Evolutionary conservation across 2,797 vertebrate species (phyloP).

Genomic region (Orestias chungarensis): DNA sequence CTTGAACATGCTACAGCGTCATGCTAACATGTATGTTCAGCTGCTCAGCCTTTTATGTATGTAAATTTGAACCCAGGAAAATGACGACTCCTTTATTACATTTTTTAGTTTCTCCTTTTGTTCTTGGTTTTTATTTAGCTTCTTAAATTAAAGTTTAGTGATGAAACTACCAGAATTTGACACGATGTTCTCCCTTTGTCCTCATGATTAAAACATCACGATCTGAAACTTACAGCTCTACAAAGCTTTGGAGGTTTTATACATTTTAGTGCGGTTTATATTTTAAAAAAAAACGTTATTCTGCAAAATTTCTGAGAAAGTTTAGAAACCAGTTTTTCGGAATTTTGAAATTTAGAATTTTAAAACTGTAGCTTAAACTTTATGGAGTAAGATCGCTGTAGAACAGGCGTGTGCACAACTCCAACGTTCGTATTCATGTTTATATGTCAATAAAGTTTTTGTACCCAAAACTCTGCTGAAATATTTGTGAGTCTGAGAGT

Average conservation of each 20-base stretch:
- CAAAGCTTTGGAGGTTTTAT: conserved; percentile 44
- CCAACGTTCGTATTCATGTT: too few relatives aligned
- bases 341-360: too few relatives aligned
- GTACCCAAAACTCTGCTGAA: too few relatives aligned
- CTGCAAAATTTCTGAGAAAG: too few relatives aligned
- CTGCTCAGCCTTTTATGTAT: too few relatives aligned
- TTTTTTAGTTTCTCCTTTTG: conserved; percentile 43
- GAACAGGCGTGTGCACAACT: too few relatives aligned
- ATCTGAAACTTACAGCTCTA: conserved; percentile 18
- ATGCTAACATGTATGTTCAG: too few relatives aligned
- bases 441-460: too few relatives aligned
- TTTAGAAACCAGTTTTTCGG: neutral
- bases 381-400: too few relatives aligned
- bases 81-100: conserved; percentile 46
- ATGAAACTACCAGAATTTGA: conserved; percentile 67
- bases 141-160: conserved; percentile 61
- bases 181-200: conserved; percentile 46
- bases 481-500: too few relatives aligned
- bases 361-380: too few relatives aligned
- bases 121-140: conserved; percentile 52
- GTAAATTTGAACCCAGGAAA: too few relatives aligned
- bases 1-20: neutral
- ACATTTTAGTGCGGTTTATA: neutral
- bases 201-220: conserved; percentile 56
- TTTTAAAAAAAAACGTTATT: conserved; percentile 32